These are phyloP conservation scores for Virgularia gustaviana DNA, from an alignment of 92 coral and sea anemone genomes.

Conservation along the genomic window DNA sequence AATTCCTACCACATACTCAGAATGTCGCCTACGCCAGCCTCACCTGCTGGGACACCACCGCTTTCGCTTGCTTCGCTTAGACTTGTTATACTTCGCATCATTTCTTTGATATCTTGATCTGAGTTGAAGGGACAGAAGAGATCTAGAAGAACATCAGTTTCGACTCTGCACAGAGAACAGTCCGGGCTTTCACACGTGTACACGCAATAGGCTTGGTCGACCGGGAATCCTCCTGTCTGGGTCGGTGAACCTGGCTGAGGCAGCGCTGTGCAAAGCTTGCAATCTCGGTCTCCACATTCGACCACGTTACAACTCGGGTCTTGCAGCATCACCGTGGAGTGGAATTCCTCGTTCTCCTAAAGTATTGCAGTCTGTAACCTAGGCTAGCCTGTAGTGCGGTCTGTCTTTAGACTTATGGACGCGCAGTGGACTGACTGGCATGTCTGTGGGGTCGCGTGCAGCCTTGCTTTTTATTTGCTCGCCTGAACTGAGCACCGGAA, in stretches of 20 bases:
- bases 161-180: conserved; percentile 23
- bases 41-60: no score
- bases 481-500: no score
- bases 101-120: conserved; percentile 24
- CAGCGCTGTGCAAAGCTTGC: conserved; percentile 23
- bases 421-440: no score
- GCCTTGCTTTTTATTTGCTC: no score
- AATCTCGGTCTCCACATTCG: conserved; percentile 11
- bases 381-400: no score
- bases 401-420: neutral
- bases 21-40: no score
- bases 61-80: neutral
- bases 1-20: no score
- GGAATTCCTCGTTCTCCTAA: neutral
- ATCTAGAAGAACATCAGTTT: conserved; percentile 32
- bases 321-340: conserved; percentile 7
- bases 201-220: conserved; percentile 4
- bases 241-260: neutral
- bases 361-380: neutral
- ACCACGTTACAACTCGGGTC: conserved; percentile 5
- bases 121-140: conserved; percentile 35
- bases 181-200: conserved; percentile 32
- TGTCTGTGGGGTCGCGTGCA: no score
- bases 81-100: conserved; percentile 12
- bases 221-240: neutral